These are phyloP conservation scores for fruit fly (Drosophila melanogaster) DNA, from an alignment of 1,140 invertebrate genomes.

Conservation along the genomic window Release_6_plus_ISO1_MT NT_037436.4:15537001-15537500, in stretches of 20 bases:
- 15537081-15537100: constrained; percentile 28
- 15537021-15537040: constrained; percentile 61
- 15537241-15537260: constrained; percentile 29
- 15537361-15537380: constrained; percentile 27
- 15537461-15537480: constrained; percentile 6
- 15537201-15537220: constrained; percentile 66
- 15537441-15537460: constrained; percentile 16
- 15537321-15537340: constrained; percentile 26
- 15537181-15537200: constrained; percentile 15
- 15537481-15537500: constrained; percentile 71
- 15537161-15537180: background rate
- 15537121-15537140: constrained; percentile 68
- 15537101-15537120: constrained; percentile 62
- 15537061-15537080: constrained; percentile 26
- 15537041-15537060: constrained; percentile 36
- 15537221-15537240: constrained; percentile 51
- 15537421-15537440: constrained; percentile 29
- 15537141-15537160: constrained; percentile 30
- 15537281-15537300: constrained; percentile 20
- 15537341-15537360: background rate
- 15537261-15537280: constrained; percentile 42
- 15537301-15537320: constrained; percentile 23
- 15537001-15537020: constrained; percentile 45
- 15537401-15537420: background rate
- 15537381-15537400: constrained; percentile 7